phyloP scores from a whole-genome alignment of 2,888 invertebrate species.

The Macrosiphum euphorbiae region DNA sequence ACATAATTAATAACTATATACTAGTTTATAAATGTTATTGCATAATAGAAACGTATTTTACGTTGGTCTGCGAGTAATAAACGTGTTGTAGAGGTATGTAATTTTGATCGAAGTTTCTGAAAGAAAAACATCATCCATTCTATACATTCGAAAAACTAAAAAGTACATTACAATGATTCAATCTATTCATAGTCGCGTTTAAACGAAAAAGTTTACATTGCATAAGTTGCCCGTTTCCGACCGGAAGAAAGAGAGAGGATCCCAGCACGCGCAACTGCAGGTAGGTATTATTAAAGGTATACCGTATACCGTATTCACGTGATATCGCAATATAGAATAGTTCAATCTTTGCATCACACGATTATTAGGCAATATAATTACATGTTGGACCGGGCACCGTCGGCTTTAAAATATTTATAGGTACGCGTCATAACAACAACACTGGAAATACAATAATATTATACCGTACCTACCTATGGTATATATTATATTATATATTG shows the following conservation, averaged over 20 bases:
- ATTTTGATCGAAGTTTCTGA: neutral
- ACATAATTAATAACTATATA: neutral
- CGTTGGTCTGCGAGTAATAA: neutral
- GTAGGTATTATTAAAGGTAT: no score
- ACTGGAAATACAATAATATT: neutral
- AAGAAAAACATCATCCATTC: neutral
- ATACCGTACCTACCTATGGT: neutral
- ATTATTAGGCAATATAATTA: slow-evolving; percentile 6
- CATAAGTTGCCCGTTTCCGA: neutral
- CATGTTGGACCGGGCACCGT: neutral
- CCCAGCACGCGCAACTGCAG: neutral
- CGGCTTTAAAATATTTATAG: neutral
- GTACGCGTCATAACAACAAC: neutral
- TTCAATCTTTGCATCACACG: neutral
- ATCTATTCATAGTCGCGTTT: neutral
- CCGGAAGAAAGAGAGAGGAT: slow-evolving; percentile 7
- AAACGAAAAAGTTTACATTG: neutral
- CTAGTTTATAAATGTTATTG: neutral
- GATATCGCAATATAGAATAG: neutral
- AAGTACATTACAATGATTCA: neutral
- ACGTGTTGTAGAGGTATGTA: neutral
- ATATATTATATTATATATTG: neutral
- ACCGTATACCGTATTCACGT: no score
- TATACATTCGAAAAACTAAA: neutral
- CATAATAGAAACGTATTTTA: neutral